Evolutionary conservation across 2,113 vertebrate genomes (phyloP).

Genomic region (Heterotis niloticus): DNA sequence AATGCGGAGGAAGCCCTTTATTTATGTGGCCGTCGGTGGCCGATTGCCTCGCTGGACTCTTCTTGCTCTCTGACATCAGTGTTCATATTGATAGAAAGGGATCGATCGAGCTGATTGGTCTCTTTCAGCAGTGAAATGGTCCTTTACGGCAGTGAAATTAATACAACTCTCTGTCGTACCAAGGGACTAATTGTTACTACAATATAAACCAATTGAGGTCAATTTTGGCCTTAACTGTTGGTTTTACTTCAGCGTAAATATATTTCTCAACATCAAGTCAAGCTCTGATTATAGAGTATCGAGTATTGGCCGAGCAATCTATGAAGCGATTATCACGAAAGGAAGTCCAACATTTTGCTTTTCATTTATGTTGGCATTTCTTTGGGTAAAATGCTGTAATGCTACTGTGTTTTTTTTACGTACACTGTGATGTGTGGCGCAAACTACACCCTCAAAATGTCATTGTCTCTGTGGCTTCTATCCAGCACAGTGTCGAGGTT

Average conservation of each 20-base stretch:
- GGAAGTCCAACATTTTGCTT: not conserved
- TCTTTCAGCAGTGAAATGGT: not conserved
- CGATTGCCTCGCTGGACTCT: not conserved
- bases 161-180: not conserved
- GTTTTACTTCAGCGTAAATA: not conserved
- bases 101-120: not conserved
- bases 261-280: not conserved
- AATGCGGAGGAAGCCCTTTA: conserved; percentile 30
- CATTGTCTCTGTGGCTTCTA: no score
- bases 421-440: no score
- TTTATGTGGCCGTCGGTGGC: not conserved
- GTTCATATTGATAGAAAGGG: not conserved
- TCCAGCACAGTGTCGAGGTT: no score
- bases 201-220: not conserved
- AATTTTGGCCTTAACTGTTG: not conserved
- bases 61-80: not conserved
- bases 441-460: no score
- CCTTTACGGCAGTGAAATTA: not conserved
- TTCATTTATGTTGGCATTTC: no score
- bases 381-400: no score
- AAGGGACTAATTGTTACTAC: not conserved
- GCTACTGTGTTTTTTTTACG: no score
- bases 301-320: not conserved
- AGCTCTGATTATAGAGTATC: not conserved
- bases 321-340: not conserved